Conservation (phyloP, 2,113 vertebrate genomes). For the Lycaon pictus region DNA sequence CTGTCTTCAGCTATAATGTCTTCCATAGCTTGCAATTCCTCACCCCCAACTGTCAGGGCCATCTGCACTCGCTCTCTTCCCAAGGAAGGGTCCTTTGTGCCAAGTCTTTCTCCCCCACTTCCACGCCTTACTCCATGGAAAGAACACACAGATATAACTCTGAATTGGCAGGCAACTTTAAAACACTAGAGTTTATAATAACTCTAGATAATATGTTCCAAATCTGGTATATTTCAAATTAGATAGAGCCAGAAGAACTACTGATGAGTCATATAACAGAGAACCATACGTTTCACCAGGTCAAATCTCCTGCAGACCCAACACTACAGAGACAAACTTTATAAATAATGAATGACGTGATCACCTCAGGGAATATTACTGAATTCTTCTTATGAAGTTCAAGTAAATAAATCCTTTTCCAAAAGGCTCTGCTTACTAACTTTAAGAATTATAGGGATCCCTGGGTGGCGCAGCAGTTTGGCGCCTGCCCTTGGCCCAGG, state of each 20-base stretch:
- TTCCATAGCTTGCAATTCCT: background rate
- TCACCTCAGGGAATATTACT: background rate
- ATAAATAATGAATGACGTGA: background rate
- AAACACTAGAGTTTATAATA: conserved; percentile 33
- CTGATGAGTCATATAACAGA: conserved; percentile 14
- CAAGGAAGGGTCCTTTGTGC: background rate
- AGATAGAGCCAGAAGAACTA: background rate
- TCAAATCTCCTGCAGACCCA: background rate
- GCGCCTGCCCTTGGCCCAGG: too few relatives aligned
- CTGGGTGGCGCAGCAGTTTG: too few relatives aligned
- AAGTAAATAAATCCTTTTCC: background rate
- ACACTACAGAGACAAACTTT: background rate
- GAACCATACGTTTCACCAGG: background rate
- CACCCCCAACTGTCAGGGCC: conserved; percentile 64
- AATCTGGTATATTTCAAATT: conserved; percentile 34
- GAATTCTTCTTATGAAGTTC: background rate
- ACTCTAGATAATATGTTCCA: conserved; percentile 46
- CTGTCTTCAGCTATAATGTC: conserved; percentile 28
- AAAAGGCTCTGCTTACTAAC: background rate
- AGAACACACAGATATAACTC: conserved; percentile 63
- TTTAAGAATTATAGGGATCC: background rate
- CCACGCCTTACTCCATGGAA: conserved; percentile 8
- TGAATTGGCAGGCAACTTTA: conserved; percentile 66
- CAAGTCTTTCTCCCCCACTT: conserved; percentile 48
- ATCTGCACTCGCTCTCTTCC: conserved; percentile 64